Evolutionary conservation across 2,888 invertebrate species (phyloP).

Genomic region (Temnothorax ravouxi): DNA sequence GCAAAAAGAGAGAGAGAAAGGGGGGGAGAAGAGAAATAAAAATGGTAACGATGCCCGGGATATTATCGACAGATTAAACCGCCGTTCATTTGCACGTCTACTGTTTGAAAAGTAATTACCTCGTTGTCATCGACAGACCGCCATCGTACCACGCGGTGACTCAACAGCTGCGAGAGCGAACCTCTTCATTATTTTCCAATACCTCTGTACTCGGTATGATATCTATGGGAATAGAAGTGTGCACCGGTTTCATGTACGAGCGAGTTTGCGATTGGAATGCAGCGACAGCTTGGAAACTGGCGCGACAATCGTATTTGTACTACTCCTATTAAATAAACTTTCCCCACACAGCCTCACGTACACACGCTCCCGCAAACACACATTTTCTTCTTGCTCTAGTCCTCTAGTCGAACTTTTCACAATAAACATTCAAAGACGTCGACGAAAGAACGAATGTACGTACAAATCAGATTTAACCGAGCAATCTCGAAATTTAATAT

Average conservation of each 20-base stretch:
- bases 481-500: conserved; percentile 13
- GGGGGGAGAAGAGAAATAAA: conserved; percentile 58
- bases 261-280: conserved; percentile 34
- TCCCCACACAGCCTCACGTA: conserved; percentile 22
- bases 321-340: conserved; percentile 52
- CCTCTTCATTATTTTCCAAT: conserved; percentile 81
- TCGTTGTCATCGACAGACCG: conserved; percentile 83
- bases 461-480: neutral
- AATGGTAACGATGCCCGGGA: conserved; percentile 63
- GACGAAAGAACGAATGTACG: neutral
- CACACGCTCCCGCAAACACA: neutral
- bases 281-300: conserved; percentile 57
- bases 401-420: conserved; percentile 17
- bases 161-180: conserved; percentile 74
- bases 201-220: conserved; percentile 60
- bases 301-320: conserved; percentile 49
- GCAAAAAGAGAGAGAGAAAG: neutral
- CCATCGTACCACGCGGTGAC: conserved; percentile 72
- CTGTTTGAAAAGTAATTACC: conserved; percentile 84
- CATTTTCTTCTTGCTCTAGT: neutral
- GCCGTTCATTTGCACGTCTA: conserved; percentile 82
- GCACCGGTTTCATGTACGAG: conserved; percentile 46
- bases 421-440: conserved; percentile 9
- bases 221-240: conserved; percentile 64
- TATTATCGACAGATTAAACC: conserved; percentile 79